phyloP scores from a whole-genome alignment of 2,888 invertebrate genomes.

The Lymantria monacha region DNA sequence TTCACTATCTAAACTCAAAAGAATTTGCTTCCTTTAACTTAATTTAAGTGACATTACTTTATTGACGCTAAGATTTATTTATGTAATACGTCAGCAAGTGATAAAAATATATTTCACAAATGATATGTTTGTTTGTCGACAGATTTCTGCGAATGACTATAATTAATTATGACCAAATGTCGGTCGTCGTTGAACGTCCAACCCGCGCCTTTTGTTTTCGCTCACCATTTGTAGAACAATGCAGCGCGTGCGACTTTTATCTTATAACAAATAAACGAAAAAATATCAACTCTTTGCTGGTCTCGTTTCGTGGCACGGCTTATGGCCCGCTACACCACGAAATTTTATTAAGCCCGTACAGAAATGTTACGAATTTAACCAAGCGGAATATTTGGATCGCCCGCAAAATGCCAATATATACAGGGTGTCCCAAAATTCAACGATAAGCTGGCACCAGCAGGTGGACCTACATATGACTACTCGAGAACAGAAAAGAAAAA shows the following conservation, averaged over 20 bases:
- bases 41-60: slow-evolving; percentile 49
- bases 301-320: slow-evolving; percentile 33
- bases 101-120: slow-evolving; percentile 64
- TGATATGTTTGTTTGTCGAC: slow-evolving; percentile 57
- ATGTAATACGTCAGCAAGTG: slow-evolving; percentile 57
- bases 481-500: too few relatives aligned
- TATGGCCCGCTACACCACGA: slow-evolving; percentile 44
- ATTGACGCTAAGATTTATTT: slow-evolving; percentile 63
- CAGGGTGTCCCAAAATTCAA: too few relatives aligned
- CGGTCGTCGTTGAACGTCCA: slow-evolving; percentile 45
- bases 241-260: slow-evolving; percentile 66
- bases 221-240: slow-evolving; percentile 73
- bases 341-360: slow-evolving; percentile 57
- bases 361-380: slow-evolving; percentile 46
- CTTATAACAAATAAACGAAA: slow-evolving; percentile 61
- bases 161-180: slow-evolving; percentile 75
- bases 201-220: slow-evolving; percentile 66
- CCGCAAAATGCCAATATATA: slow-evolving; percentile 39
- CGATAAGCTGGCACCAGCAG: too few relatives aligned
- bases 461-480: too few relatives aligned
- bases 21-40: slow-evolving; percentile 40
- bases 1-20: neutral
- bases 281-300: slow-evolving; percentile 55
- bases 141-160: slow-evolving; percentile 70
- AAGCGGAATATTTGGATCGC: slow-evolving; percentile 43